Percentiles rank a stretch among this genome's conserved stretches.
Conservation (phyloP, 2,888 invertebrate genomes). For the Branchellion lobata region DNA sequence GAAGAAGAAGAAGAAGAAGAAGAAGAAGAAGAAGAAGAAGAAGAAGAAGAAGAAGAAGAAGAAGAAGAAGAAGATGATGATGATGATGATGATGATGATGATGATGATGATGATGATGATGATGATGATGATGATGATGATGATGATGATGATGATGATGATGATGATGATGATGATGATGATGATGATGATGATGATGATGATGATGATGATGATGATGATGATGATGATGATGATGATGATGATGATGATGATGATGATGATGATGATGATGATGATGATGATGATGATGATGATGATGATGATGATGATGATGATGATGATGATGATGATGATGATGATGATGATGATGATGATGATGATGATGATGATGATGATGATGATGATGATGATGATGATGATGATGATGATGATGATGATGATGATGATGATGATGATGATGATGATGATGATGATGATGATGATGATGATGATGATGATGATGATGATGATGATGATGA, state of each 20-base stretch:
- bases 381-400: constrained; percentile 38
- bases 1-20: constrained; percentile 9
- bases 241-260: neutral
- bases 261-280: neutral
- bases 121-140: constrained; percentile 3
- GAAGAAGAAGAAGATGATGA: constrained; percentile 3
- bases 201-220: constrained; percentile 10
- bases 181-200: constrained; percentile 15
- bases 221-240: constrained; percentile 17
- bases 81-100: neutral
- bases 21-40: constrained; percentile 9
- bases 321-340: constrained; percentile 24
- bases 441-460: constrained; percentile 31
- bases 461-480: constrained; percentile 15
- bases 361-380: constrained; percentile 24
- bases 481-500: constrained; percentile 13
- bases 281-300: neutral
- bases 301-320: constrained; percentile 4
- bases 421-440: constrained; percentile 37
- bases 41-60: constrained; percentile 9
- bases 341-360: constrained; percentile 14
- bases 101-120: constrained; percentile 6
- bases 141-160: constrained; percentile 20
- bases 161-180: neutral
- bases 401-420: constrained; percentile 24